Base-by-base conservation (phyloP, 2,113 vertebrate genomes). In the Sterrhoptilus dennistouni region DNA sequence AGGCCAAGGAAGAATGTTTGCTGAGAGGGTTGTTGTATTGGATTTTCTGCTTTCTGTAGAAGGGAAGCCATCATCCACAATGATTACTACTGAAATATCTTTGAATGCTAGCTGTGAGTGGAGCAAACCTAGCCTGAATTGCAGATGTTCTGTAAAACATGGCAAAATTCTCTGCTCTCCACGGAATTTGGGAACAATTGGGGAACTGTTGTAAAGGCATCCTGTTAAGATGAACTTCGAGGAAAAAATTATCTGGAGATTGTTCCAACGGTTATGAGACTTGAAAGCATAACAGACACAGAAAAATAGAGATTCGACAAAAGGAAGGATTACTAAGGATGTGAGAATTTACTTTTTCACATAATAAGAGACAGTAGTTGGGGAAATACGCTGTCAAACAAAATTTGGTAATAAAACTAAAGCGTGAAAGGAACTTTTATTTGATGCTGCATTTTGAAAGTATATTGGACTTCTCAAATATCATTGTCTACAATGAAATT, bases 131-230 rank as follows among this genome's bases (percentile, higher is more conserved):
- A 38, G 22, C 5, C 25, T 50, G 38, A 70, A 36, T 68, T 70
- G 8, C 11, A 50, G 38, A 11, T 70, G 5, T 61, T 70, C 47
- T 49, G 27, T 57, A 42, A 23, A 65, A 33, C 4, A 9, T 42
- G 5, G 50, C 9, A 33, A 21, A 45, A 61, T 74, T 80, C 47
- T 84, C 10, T 47, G 12, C 36, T 57, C 8, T 45, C 33, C 2
- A 1, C 9, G 8, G 33, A 90, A 54, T 1, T 64, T 25, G 14
- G 36, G 35, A 83, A 16, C 10, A 68, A 47, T 5, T 1, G 0
- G 25, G 28, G 14, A 75, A 40, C 8, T 80, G 28, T 44, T 0
- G 0, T 63, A 76, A 64, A 72, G 20, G 12, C 9, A 2, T 82
- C 14, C 49, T 65, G 24, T 45, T 49, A 85, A 53, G 42, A 22